Evolutionary conservation across 35 echinoderm and acorn worm species (phyloP).

Genomic region (Ptychodera flava): DNA sequence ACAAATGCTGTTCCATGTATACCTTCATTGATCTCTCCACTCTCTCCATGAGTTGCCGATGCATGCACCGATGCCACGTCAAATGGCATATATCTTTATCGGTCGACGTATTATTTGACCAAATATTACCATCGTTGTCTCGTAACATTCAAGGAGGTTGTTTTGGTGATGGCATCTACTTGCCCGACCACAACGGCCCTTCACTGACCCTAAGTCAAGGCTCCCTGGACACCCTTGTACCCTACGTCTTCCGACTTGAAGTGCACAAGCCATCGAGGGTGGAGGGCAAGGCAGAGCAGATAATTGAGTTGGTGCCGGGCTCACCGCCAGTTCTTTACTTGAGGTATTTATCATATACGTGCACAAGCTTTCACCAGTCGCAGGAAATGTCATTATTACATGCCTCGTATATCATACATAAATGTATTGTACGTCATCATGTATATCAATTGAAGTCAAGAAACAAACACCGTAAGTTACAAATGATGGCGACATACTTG

Average conservation of each 20-base stretch:
- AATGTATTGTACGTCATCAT: no score
- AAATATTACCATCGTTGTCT: no score
- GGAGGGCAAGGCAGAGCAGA: neutral
- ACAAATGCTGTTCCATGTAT: neutral
- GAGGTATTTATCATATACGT: no score
- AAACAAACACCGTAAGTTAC: no score
- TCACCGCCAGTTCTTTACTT: neutral
- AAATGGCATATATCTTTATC: neutral
- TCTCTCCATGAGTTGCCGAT: neutral
- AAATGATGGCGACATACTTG: no score
- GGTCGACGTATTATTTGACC: no score
- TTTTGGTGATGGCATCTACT: neutral
- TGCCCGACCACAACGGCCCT: neutral
- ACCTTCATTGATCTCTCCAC: neutral
- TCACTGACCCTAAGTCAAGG: neutral
- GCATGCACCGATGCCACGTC: neutral
- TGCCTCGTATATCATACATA: no score
- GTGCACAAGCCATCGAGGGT: neutral
- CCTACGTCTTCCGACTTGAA: neutral
- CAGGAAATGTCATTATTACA: no score
- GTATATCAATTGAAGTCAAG: no score
- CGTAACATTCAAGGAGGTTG: no score
- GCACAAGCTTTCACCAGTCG: no score
- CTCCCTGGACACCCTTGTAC: neutral
- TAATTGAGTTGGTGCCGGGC: neutral